Evolutionary conservation across 2,113 vertebrate genomes (phyloP), one percentile per base, ranked within the genome.

Genomic region (Salvator merianae): DNA sequence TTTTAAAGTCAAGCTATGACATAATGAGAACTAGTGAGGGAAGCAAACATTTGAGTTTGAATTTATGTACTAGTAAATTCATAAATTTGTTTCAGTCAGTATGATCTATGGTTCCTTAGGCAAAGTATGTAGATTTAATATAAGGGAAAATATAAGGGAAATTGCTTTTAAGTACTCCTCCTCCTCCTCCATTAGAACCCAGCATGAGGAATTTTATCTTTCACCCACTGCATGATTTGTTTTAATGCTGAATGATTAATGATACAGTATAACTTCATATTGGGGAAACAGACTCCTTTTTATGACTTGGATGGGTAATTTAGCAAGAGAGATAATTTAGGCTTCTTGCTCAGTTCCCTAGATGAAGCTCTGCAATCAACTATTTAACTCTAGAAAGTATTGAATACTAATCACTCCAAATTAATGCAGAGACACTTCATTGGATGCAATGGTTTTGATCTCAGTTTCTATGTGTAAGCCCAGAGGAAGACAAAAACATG

Each of bases 161-260:
- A 90, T 87, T 89, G 86, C 30, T 86, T 91, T 89, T 88, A 84
- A 89, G 53, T 88, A 86, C 68, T 77, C 76, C 55, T 79, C 70
- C 81, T 86, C 87, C 78, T 91, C n/a, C 55, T 91, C 85, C 72
- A 83, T 93, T 91, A 93, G 0, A 84, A 9, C 85, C 84, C 84
- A 89, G 90, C 88, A 83, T 78, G 87, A 86, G 86, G 20, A 83
- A 83, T 73, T 79, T 91, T 83, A 93, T 93, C 87, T 93, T 93
- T 87, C 86, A 89, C 77, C 83, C 81, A 88, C 80, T 91, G 88
- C 62, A 74, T 91, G 87, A 83, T 90, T 91, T 89, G 69, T 88
- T 91, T 87, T 85, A 91, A 81, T 82, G 69, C n/a, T 88, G 84
- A 89, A 85, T 90, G 90, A 90, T 93, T 92, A 83, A 90, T 89